phyloP scores from a whole-genome alignment of 2,888 invertebrate genomes.

The Cephus pulcher region DNA sequence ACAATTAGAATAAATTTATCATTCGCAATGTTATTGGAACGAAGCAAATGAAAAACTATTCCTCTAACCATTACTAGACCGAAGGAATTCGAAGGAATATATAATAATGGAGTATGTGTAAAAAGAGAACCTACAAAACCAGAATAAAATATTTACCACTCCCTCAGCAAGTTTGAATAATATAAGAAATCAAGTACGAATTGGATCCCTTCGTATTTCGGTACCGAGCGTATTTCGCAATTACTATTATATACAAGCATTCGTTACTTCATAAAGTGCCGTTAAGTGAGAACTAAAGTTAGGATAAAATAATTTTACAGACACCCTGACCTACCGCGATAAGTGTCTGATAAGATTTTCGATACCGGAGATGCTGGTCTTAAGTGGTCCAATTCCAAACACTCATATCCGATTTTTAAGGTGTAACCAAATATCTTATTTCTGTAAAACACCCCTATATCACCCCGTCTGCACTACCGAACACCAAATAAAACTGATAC shows the following conservation, averaged over 20 bases:
- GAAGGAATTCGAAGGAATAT: not conserved
- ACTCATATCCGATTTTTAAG: not conserved
- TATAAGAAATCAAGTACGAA: not conserved
- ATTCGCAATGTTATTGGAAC: not conserved
- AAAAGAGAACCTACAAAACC: not conserved
- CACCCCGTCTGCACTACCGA: not conserved
- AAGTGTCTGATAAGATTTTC: constrained; percentile 12
- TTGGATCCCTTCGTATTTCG: not conserved
- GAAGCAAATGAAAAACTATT: not conserved
- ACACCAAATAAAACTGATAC: not conserved
- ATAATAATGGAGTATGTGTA: not conserved
- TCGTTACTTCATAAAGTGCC: not conserved
- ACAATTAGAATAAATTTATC: not conserved
- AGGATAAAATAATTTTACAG: constrained; percentile 10
- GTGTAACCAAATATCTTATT: not conserved
- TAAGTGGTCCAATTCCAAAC: not conserved
- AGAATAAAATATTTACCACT: not conserved
- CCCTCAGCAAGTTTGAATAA: not conserved
- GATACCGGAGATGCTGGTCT: not conserved
- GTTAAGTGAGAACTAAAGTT: constrained; percentile 2
- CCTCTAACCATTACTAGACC: not conserved
- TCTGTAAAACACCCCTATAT: not conserved
- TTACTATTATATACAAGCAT: constrained; percentile 7
- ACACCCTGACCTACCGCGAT: constrained; percentile 22
- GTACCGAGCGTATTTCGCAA: not conserved